Evolutionary conservation across 2,797 vertebrate species (phyloP).

Genomic region (Telmatherina bonti): DNA sequence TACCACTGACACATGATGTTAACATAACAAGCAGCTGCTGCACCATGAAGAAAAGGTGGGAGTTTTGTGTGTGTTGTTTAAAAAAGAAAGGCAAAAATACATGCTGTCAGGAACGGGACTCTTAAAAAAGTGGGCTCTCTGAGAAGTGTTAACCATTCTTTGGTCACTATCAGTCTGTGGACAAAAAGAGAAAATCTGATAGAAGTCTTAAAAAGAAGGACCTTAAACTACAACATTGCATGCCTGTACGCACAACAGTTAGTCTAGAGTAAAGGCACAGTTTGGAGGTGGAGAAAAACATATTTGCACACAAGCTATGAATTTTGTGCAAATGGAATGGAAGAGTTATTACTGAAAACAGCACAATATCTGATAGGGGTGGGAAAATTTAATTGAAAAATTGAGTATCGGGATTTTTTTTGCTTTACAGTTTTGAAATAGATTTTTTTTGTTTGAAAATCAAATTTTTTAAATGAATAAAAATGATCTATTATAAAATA

Average conservation of each 20-base stretch:
- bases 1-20: conserved; percentile 17
- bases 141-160: too few relatives aligned
- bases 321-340: neutral
- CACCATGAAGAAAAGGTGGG: neutral
- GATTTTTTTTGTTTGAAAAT: too few relatives aligned
- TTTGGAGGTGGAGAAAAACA: neutral
- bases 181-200: neutral
- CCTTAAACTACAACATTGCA: neutral
- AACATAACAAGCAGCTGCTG: conserved; percentile 18
- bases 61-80: conserved; percentile 4
- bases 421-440: too few relatives aligned
- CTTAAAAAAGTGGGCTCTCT: neutral
- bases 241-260: neutral
- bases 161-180: too few relatives aligned
- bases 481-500: too few relatives aligned
- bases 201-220: neutral
- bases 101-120: neutral
- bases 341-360: neutral
- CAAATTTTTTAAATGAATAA: too few relatives aligned
- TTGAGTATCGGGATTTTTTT: too few relatives aligned
- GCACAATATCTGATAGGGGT: too few relatives aligned
- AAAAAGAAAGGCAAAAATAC: neutral
- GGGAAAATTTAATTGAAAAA: too few relatives aligned
- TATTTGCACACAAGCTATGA: neutral
- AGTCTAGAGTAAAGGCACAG: neutral